phyloP scores from a whole-genome alignment of 1,140 invertebrate genomes.

The Neomicropteryx cornuta region DNA sequence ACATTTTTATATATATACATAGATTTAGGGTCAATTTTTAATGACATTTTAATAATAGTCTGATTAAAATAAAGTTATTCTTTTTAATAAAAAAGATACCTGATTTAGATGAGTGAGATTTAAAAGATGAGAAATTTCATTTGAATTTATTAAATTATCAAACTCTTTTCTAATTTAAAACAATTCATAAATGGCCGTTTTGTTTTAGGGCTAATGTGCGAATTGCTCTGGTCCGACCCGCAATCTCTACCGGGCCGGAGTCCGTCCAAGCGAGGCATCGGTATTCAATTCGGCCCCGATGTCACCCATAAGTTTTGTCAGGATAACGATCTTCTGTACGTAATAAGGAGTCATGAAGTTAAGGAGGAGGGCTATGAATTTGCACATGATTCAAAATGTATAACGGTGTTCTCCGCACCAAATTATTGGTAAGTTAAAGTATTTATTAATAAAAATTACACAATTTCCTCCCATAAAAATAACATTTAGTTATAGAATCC shows the following conservation, averaged over 20 bases:
- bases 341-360: constrained; percentile 96
- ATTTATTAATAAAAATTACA: too few relatives aligned
- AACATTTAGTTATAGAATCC: too few relatives aligned
- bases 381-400: constrained; percentile 87
- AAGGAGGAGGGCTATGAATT: constrained; percentile 95
- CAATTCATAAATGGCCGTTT: constrained; percentile 4
- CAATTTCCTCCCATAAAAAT: too few relatives aligned
- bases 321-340: constrained; percentile 81
- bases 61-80: too few relatives aligned
- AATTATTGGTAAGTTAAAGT: constrained; percentile 88
- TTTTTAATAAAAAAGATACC: too few relatives aligned
- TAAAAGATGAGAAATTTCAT: too few relatives aligned
- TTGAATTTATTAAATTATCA: constrained; percentile 4
- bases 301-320: constrained; percentile 82
- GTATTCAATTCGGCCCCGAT: constrained; percentile 97
- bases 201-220: constrained; percentile 79
- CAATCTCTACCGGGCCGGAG: constrained; percentile 76
- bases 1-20: too few relatives aligned
- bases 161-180: neutral
- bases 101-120: too few relatives aligned
- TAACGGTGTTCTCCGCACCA: constrained; percentile 95
- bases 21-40: too few relatives aligned
- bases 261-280: constrained; percentile 93
- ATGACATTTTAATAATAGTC: too few relatives aligned
- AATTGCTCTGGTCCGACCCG: constrained; percentile 97